Percentiles rank a stretch among this genome's conserved stretches.
phyloP scores from a whole-genome alignment of 2,113 vertebrate genomes.

The Sapayoa aenigma region DNA sequence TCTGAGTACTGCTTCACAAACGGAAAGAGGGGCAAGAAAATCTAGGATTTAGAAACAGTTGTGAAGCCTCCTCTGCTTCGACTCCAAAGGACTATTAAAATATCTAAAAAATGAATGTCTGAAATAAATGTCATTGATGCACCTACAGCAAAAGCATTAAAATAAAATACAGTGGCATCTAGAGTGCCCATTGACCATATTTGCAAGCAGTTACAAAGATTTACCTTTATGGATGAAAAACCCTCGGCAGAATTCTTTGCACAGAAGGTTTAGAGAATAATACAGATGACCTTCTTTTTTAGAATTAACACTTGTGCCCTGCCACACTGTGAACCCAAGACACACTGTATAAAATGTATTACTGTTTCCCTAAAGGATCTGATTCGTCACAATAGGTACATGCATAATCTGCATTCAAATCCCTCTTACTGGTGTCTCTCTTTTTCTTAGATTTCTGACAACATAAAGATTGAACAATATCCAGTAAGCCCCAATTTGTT shows the following conservation, averaged over 20 bases:
- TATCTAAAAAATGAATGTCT: background rate
- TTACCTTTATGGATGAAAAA: background rate
- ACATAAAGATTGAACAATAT: background rate
- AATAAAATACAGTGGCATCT: background rate
- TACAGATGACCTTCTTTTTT: background rate
- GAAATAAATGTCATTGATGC: background rate
- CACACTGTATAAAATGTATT: background rate
- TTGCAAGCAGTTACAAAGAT: background rate
- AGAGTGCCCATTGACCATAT: background rate
- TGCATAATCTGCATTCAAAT: background rate
- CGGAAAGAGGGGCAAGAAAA: background rate
- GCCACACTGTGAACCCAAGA: background rate
- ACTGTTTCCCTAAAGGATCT: background rate
- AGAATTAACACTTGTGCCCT: background rate
- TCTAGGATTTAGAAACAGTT: background rate
- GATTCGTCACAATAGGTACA: background rate
- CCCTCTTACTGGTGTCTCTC: accelerated
- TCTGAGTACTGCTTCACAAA: background rate
- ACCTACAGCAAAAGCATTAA: background rate
- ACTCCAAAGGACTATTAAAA: background rate
- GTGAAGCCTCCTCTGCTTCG: background rate
- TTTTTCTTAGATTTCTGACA: background rate
- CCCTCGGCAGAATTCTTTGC: background rate
- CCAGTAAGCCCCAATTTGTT: background rate
- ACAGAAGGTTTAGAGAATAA: background rate